A percentile compares a stretch with the other conserved stretches of the same genome.
Evolutionary conservation across 1,140 invertebrate genomes (phyloP).

Genomic region (Centruroides sculpturatus): DNA sequence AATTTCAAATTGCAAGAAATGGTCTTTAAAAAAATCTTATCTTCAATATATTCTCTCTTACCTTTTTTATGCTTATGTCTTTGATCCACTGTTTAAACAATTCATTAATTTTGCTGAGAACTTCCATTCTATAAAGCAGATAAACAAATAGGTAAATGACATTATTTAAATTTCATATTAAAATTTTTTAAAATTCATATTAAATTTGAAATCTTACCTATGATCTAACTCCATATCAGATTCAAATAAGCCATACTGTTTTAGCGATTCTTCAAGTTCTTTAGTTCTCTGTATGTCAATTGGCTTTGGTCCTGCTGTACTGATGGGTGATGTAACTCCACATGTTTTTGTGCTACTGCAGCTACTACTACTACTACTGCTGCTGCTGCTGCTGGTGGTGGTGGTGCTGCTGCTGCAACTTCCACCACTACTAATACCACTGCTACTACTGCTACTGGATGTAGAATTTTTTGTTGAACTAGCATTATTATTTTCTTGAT

Average conservation of each 20-base stretch:
- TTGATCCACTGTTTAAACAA: slow-evolving; percentile 85
- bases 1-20: too few species aligned
- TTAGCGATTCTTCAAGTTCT: slow-evolving; percentile 65
- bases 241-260: slow-evolving; percentile 83
- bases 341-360: neutral
- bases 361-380: too few species aligned
- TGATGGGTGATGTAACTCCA: slow-evolving; percentile 90
- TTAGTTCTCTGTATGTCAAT: slow-evolving; percentile 65
- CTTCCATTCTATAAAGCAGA: slow-evolving; percentile 33
- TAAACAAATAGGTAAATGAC: too few species aligned
- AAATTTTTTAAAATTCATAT: neutral
- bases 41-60: neutral
- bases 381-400: too few species aligned
- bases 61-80: slow-evolving; percentile 64
- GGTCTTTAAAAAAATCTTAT: too few species aligned
- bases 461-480: too few species aligned
- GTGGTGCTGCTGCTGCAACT: too few species aligned
- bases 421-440: too few species aligned
- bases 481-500: too few species aligned
- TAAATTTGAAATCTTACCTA: slow-evolving; percentile 34
- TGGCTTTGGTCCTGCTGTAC: slow-evolving; percentile 66
- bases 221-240: slow-evolving; percentile 79
- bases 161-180: too few species aligned
- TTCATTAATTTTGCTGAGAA: slow-evolving; percentile 62
- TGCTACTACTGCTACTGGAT: too few species aligned